These are phyloP conservation scores for Ectropis grisescens DNA, from an alignment of 1,140 invertebrate species.

Conservation along the genomic window DNA sequence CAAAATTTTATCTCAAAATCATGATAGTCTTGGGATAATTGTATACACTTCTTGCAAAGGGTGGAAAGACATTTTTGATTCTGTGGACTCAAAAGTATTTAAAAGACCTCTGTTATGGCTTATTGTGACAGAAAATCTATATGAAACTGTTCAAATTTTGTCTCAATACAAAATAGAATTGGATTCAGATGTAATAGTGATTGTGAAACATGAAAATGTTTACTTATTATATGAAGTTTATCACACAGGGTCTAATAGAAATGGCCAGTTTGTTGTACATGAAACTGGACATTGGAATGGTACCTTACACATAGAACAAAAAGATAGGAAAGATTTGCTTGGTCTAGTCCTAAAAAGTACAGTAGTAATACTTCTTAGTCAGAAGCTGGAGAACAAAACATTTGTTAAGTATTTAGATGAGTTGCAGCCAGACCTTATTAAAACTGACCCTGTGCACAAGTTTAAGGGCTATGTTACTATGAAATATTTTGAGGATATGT, in stretches of 20 bases:
- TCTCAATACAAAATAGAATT: constrained; percentile 28
- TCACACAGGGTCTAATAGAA: constrained; percentile 29
- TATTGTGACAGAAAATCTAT: constrained; percentile 21
- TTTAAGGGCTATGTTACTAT: constrained; percentile 72
- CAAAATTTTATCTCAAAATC: too few species aligned
- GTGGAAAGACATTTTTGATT: too few species aligned
- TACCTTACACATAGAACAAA: constrained; percentile 12
- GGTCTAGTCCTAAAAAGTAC: constrained; percentile 37
- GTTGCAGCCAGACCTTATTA: constrained; percentile 30
- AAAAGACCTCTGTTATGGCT: constrained; percentile 10
- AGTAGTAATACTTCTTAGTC: constrained; percentile 60
- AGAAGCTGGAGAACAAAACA: constrained; percentile 45
- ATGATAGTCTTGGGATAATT: too few species aligned
- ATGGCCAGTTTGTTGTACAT: constrained; percentile 21
- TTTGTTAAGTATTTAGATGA: constrained; percentile 70
- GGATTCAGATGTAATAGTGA: constrained; percentile 33
- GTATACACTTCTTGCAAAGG: too few species aligned
- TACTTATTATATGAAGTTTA: constrained; percentile 33
- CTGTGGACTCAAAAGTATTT: too few species aligned
- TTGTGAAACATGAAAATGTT: constrained; percentile 6
- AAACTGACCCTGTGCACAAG: constrained; percentile 74
- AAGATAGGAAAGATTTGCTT: constrained; percentile 24
- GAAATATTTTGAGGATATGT: constrained; percentile 72
- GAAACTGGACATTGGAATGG: constrained; percentile 26
- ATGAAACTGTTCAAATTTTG: constrained; percentile 12